Percentiles rank a stretch among this genome's conserved stretches.
These are phyloP conservation scores for Crypturellus tataupa DNA, from an alignment of 2,797 vertebrate species.

Conservation along the genomic window DNA sequence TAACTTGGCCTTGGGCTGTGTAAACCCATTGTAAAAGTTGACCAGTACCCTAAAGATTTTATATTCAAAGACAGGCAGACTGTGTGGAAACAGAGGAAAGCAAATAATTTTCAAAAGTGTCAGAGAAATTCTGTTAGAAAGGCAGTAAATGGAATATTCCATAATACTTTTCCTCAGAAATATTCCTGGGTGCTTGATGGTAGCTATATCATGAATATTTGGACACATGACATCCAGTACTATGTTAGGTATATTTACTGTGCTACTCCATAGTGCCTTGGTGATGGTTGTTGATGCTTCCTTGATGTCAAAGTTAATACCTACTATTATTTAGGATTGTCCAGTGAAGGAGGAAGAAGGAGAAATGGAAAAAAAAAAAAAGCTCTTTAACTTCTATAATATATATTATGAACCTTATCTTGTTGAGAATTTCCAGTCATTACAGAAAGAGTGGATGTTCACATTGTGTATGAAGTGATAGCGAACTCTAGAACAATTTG, in stretches of 20 bases:
- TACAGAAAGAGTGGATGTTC: neutral
- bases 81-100: neutral
- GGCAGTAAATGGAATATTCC: neutral
- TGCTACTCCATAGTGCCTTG: neutral
- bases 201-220: neutral
- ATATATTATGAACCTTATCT: neutral
- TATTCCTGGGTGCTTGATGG: neutral
- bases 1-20: neutral
- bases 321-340: neutral
- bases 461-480: neutral
- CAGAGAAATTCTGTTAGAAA: neutral
- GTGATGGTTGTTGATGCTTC: neutral
- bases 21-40: neutral
- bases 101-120: neutral
- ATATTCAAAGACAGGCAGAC: neutral
- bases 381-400: neutral
- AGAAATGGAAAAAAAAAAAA: neutral
- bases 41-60: neutral
- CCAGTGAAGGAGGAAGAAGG: neutral
- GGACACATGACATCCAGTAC: neutral
- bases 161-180: neutral
- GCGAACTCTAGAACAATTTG: neutral
- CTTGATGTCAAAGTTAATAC: neutral
- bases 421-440: neutral
- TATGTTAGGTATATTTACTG: neutral